A percentile compares a stretch with the other conserved stretches of the same genome.
phyloP scores from a whole-genome alignment of 2,888 invertebrate species.

The Himalopsyche anomala region DNA sequence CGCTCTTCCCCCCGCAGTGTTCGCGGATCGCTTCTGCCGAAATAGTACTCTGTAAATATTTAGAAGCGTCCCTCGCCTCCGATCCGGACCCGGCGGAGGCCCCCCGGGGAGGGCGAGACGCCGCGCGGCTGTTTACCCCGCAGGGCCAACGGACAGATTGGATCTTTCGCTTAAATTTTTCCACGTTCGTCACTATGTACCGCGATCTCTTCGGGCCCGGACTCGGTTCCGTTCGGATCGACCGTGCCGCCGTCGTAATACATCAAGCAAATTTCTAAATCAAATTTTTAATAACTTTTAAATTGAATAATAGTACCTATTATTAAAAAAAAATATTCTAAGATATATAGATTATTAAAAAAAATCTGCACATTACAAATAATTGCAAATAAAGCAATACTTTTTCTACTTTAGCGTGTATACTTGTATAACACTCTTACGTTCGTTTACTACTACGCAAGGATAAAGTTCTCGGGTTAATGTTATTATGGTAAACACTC shows the following conservation, averaged over 20 bases:
- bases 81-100: background rate
- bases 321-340: slow-evolving; percentile 63
- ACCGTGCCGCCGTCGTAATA: slow-evolving; percentile 57
- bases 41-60: slow-evolving; percentile 49
- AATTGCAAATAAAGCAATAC: slow-evolving; percentile 66
- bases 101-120: slow-evolving; percentile 47
- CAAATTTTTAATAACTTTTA: slow-evolving; percentile 64
- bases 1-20: slow-evolving; percentile 1
- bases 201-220: slow-evolving; percentile 58
- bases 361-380: slow-evolving; percentile 66
- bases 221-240: slow-evolving; percentile 52
- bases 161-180: slow-evolving; percentile 60
- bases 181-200: slow-evolving; percentile 61
- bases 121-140: slow-evolving; percentile 59
- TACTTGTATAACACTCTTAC: slow-evolving; percentile 60
- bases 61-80: slow-evolving; percentile 2
- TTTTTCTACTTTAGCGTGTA: slow-evolving; percentile 66
- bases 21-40: slow-evolving; percentile 34
- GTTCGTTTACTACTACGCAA: slow-evolving; percentile 56
- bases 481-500: slow-evolving; percentile 45
- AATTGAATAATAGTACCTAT: slow-evolving; percentile 63
- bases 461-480: slow-evolving; percentile 60
- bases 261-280: slow-evolving; percentile 65
- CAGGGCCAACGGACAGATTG: slow-evolving; percentile 60
- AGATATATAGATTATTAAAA: slow-evolving; percentile 64